phyloP scores from a whole-genome alignment of 2,888 invertebrate species.

The Anoncus sp. region DNA sequence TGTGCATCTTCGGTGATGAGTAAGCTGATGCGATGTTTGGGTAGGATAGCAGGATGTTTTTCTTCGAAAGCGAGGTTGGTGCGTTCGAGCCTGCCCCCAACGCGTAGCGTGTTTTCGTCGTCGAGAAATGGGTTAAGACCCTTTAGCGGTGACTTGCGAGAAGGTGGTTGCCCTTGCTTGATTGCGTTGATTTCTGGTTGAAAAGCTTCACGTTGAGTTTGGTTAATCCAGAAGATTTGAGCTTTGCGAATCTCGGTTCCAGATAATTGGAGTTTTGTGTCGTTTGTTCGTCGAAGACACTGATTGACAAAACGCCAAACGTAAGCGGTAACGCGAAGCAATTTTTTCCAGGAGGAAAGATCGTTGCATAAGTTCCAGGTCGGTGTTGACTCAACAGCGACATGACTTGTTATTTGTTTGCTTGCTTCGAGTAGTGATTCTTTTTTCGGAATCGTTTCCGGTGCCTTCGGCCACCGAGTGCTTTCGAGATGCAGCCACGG shows the following conservation, averaged over 20 bases:
- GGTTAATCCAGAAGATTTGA: slow-evolving; percentile 20
- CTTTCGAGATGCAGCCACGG: slow-evolving; percentile 12
- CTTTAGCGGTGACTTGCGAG: neutral
- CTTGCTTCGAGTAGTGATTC: neutral
- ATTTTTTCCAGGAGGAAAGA: slow-evolving; percentile 23
- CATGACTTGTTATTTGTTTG: neutral
- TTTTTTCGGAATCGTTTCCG: neutral
- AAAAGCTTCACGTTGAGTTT: neutral
- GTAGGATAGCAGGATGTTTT: slow-evolving; percentile 53
- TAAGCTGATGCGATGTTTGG: slow-evolving; percentile 36
- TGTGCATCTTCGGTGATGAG: slow-evolving; percentile 62
- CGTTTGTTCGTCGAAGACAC: neutral
- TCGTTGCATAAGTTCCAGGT: slow-evolving; percentile 4
- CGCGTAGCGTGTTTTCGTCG: slow-evolving; percentile 21
- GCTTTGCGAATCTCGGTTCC: slow-evolving; percentile 3
- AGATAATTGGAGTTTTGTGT: neutral
- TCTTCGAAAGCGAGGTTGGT: slow-evolving; percentile 14
- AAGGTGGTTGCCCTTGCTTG: neutral
- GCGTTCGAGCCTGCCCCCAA: slow-evolving; percentile 50
- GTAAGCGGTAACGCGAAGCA: slow-evolving; percentile 30
- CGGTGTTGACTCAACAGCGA: slow-evolving; percentile 5
- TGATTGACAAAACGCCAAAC: neutral
- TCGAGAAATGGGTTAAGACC: slow-evolving; percentile 47
- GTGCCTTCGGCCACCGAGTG: slow-evolving; percentile 19
- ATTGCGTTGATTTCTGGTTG: neutral